Conservation (phyloP, 2,888 invertebrate genomes). For the Chaetogeoica ovagalla region DNA sequence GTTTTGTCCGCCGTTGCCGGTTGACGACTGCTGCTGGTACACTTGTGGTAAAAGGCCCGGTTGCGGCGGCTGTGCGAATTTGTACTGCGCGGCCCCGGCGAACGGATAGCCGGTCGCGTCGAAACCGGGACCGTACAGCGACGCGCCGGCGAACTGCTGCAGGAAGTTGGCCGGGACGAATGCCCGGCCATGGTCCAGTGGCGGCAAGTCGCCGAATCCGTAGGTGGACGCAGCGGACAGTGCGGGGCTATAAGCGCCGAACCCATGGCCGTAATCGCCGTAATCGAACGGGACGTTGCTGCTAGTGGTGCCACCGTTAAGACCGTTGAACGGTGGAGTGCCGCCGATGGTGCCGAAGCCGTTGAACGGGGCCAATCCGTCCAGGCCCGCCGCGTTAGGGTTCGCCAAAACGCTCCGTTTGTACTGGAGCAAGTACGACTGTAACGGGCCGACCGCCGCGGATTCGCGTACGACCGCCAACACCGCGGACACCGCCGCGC, state of each 20-base stretch:
- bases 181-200: too few species aligned
- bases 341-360: not conserved
- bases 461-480: not conserved
- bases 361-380: not conserved
- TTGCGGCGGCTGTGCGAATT: too few species aligned
- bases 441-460: not conserved
- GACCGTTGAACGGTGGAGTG: not conserved
- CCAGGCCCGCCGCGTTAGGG: not conserved
- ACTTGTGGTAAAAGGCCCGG: too few species aligned
- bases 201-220: not conserved
- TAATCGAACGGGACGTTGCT: not conserved
- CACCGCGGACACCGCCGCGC: not conserved
- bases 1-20: too few species aligned
- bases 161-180: too few species aligned
- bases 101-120: too few species aligned
- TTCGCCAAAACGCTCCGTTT: not conserved
- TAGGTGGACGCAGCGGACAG: not conserved
- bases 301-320: not conserved
- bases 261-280: not conserved
- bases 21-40: too few species aligned
- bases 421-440: not conserved
- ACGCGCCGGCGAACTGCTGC: too few species aligned
- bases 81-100: too few species aligned
- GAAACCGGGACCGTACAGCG: too few species aligned
- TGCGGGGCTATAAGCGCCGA: not conserved